Conservation (phyloP, 2,113 vertebrate genomes). For the Pygoscelis adeliae region DNA sequence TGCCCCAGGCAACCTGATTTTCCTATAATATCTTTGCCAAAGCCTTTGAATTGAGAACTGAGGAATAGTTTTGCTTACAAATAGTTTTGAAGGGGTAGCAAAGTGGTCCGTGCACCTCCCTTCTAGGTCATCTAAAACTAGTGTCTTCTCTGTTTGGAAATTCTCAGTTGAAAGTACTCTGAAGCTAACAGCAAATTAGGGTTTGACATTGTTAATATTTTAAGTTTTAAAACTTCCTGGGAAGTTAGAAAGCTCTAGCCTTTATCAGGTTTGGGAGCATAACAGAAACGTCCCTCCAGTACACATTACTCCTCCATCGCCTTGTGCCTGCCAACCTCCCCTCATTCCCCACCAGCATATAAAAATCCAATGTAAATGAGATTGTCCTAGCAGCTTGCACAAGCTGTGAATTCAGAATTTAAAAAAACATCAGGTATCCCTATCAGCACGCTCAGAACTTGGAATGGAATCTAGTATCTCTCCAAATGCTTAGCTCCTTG, state of each 20-base stretch:
- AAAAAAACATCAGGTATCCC: neutral
- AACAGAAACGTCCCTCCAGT: neutral
- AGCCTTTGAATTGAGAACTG: neutral
- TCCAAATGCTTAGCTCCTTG: neutral
- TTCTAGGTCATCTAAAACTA: neutral
- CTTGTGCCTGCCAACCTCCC: neutral
- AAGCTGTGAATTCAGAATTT: neutral
- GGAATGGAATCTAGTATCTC: neutral
- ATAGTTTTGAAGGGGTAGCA: neutral
- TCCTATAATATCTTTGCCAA: neutral
- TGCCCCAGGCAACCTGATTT: neutral
- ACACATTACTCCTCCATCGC: fast-evolving
- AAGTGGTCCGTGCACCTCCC: neutral
- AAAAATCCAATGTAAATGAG: neutral
- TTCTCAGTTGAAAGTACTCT: neutral
- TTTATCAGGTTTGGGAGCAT: neutral
- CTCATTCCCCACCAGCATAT: neutral
- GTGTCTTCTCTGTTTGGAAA: neutral
- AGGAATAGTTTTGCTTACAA: neutral
- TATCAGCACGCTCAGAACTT: neutral
- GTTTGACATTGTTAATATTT: neutral
- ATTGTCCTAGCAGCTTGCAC: neutral
- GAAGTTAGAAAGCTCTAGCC: neutral
- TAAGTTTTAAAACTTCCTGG: neutral
- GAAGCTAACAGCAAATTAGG: neutral